Evolutionary conservation across 2,888 invertebrate genomes (phyloP).

Genomic region (Hedychridium roseum): DNA sequence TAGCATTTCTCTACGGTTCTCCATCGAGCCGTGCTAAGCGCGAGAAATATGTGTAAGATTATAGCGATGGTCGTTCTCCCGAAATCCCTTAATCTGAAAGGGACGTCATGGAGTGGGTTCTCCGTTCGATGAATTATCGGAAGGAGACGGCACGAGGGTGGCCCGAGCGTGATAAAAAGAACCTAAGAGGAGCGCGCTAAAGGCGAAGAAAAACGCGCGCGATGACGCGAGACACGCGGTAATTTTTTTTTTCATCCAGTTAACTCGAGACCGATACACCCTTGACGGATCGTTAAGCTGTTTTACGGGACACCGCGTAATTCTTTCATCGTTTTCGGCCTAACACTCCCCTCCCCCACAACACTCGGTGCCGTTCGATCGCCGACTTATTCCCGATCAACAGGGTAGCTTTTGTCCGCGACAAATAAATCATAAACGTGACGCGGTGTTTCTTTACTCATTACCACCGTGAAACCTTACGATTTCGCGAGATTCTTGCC

Average conservation of each 20-base stretch:
- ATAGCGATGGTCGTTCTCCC: too few relatives aligned
- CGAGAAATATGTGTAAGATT: too few relatives aligned
- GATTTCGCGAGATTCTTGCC: constrained; percentile 43
- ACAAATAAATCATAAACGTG: constrained; percentile 44
- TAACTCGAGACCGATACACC: constrained; percentile 40
- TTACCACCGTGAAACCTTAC: constrained; percentile 35
- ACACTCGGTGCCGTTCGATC: not conserved
- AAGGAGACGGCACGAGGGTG: not conserved
- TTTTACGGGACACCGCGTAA: constrained; percentile 43
- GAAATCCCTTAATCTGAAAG: too few relatives aligned
- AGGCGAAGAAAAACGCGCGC: too few relatives aligned
- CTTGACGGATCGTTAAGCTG: constrained; percentile 37
- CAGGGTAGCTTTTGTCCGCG: constrained; percentile 39
- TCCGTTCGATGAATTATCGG: too few relatives aligned
- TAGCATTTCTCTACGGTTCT: too few relatives aligned
- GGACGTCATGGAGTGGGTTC: too few relatives aligned
- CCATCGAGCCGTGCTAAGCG: too few relatives aligned
- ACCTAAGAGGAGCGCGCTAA: too few relatives aligned
- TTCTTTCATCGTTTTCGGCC: constrained; percentile 35
- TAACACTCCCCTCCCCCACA: constrained; percentile 1
- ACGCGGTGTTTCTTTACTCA: constrained; percentile 39
- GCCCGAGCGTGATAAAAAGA: not conserved
- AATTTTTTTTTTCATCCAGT: constrained; percentile 40
- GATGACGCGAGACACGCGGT: too few relatives aligned
- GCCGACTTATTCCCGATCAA: constrained; percentile 3